phyloP scores from a whole-genome alignment of 2,113 vertebrate genomes.

The Salvator merianae region DNA sequence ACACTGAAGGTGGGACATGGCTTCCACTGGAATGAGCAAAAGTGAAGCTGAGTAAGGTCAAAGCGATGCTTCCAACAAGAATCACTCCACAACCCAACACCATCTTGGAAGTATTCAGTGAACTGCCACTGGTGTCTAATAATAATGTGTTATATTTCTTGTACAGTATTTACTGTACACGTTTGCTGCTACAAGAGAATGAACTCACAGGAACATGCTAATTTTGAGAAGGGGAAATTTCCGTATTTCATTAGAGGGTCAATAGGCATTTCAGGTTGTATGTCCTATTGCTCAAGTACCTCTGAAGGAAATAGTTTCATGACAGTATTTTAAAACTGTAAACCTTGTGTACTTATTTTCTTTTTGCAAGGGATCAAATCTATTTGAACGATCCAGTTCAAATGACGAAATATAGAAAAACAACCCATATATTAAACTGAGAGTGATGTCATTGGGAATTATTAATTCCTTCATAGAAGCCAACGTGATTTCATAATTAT shows the following conservation, averaged over 20 bases:
- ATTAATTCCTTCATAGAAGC: background rate
- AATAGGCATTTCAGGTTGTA: background rate
- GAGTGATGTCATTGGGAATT: too few relatives aligned
- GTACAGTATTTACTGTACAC: background rate
- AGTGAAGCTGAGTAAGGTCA: too few relatives aligned
- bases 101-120: too few relatives aligned
- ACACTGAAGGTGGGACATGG: too few relatives aligned
- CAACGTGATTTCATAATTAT: background rate
- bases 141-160: too few relatives aligned
- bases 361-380: background rate
- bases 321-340: background rate
- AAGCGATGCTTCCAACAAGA: too few relatives aligned
- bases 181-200: background rate
- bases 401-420: background rate
- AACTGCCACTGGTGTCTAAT: too few relatives aligned
- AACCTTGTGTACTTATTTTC: background rate
- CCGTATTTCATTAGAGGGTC: too few relatives aligned
- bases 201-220: background rate
- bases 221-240: background rate
- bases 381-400: background rate
- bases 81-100: too few relatives aligned
- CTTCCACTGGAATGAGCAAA: too few relatives aligned
- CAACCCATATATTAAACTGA: background rate
- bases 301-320: background rate
- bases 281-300: background rate